Evolutionary conservation across 2,888 invertebrate species (phyloP).

Genomic region (Macrosoma leucophasiata): DNA sequence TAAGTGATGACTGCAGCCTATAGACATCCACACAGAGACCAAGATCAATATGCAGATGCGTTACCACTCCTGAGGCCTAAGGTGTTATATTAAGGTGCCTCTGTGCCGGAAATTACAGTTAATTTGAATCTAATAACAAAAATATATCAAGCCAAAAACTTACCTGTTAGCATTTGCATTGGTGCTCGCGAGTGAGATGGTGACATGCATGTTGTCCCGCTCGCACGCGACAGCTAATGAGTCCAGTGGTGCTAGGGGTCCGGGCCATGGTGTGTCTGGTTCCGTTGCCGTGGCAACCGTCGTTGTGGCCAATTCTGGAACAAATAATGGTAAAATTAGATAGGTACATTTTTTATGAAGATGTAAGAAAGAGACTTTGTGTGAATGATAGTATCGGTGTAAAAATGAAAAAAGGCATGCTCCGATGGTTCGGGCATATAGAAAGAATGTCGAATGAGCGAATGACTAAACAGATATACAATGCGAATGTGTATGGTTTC

Average conservation of each 20-base stretch:
- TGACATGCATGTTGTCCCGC: constrained; percentile 68
- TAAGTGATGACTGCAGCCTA: no score
- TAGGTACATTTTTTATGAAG: no score
- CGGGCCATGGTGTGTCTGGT: constrained; percentile 51
- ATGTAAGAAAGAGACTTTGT: no score
- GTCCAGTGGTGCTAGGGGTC: constrained; percentile 56
- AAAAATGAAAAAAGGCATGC: no score
- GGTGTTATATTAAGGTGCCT: background rate
- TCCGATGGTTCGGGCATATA: no score
- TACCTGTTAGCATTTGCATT: constrained; percentile 35
- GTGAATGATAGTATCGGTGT: no score
- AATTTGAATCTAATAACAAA: constrained; percentile 6
- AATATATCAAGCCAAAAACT: constrained; percentile 7
- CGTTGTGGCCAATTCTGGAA: constrained; percentile 50
- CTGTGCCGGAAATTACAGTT: constrained; percentile 4
- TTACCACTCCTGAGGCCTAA: no score
- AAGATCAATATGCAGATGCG: no score
- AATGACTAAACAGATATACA: no score
- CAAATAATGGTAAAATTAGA: constrained; percentile 9
- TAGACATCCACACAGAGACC: no score
- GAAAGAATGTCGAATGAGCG: no score
- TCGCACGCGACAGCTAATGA: constrained; percentile 62
- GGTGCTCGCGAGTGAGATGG: constrained; percentile 49
- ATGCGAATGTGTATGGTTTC: no score
- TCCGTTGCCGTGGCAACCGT: constrained; percentile 63